Conservation (phyloP, 1,140 invertebrate genomes). For the Dysdera silvatica region DNA sequence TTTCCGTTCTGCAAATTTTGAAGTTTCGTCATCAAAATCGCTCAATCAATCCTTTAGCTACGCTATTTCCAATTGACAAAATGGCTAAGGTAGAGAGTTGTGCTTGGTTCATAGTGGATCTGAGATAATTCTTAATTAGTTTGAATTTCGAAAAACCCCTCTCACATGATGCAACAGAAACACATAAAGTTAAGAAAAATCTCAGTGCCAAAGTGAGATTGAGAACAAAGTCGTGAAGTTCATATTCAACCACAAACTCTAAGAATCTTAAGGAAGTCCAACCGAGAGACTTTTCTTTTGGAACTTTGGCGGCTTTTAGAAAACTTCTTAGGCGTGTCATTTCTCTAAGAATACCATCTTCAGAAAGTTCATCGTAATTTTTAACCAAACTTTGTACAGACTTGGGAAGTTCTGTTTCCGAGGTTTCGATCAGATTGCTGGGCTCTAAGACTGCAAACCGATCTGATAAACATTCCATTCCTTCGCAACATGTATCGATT, state of each 20-base stretch:
- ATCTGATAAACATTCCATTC: neutral
- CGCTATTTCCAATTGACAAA: neutral
- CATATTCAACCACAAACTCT: neutral
- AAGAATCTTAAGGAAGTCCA: slow-evolving; percentile 1
- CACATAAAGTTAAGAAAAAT: slow-evolving; percentile 4
- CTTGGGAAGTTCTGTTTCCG: slow-evolving; percentile 12
- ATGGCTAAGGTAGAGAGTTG: neutral
- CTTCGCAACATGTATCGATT: neutral
- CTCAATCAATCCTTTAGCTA: neutral
- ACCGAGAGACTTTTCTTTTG: neutral
- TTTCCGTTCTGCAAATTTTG: neutral
- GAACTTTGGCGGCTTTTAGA: neutral
- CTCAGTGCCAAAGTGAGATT: neutral
- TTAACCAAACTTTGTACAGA: slow-evolving; percentile 1
- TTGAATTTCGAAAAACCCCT: slow-evolving; percentile 40
- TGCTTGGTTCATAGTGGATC: slow-evolving; percentile 34
- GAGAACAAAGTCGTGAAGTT: neutral
- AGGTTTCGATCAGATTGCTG: slow-evolving; percentile 8
- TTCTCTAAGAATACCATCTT: neutral
- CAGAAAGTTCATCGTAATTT: slow-evolving; percentile 6
- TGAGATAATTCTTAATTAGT: slow-evolving; percentile 39
- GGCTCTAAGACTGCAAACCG: neutral
- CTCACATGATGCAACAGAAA: slow-evolving; percentile 34
- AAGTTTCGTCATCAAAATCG: neutral
- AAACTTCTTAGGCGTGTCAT: neutral